phyloP scores from a whole-genome alignment of 2,797 vertebrate genomes.

The Amblyraja radiata region DNA sequence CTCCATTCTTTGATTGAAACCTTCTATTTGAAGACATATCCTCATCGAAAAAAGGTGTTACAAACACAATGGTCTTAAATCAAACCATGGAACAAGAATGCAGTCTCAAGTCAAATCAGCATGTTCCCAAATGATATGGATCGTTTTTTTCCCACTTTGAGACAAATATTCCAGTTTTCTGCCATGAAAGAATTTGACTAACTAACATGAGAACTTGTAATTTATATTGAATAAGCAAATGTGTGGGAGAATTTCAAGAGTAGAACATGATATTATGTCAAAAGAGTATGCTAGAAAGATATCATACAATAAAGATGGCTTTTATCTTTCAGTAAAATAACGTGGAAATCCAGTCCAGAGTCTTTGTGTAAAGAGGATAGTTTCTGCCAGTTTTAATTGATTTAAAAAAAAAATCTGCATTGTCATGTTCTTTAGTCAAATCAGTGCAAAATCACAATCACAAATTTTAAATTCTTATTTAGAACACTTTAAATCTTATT shows the following conservation, averaged over 20 bases:
- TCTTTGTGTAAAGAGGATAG: not conserved
- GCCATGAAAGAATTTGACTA: too few relatives aligned
- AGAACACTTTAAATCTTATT: too few relatives aligned
- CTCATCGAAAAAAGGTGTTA: not conserved
- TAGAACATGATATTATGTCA: not conserved
- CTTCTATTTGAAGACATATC: not conserved
- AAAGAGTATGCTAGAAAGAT: not conserved
- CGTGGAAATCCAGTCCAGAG: not conserved
- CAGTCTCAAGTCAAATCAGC: not conserved
- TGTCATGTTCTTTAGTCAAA: too few relatives aligned
- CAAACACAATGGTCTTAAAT: not conserved
- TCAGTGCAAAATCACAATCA: too few relatives aligned
- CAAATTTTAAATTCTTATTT: too few relatives aligned
- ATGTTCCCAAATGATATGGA: not conserved
- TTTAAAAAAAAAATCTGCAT: too few relatives aligned
- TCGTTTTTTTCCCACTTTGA: not conserved
- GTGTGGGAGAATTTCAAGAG: not conserved
- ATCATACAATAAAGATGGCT: not conserved
- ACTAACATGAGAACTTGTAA: not conserved
- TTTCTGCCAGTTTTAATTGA: too few relatives aligned
- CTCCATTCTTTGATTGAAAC: not conserved
- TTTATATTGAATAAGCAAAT: too few relatives aligned
- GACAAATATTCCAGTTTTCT: not conserved
- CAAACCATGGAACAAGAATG: not conserved
- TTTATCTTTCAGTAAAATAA: not conserved